Conservation (phyloP, 2,888 invertebrate genomes). For the Drosophila leonis region DNA sequence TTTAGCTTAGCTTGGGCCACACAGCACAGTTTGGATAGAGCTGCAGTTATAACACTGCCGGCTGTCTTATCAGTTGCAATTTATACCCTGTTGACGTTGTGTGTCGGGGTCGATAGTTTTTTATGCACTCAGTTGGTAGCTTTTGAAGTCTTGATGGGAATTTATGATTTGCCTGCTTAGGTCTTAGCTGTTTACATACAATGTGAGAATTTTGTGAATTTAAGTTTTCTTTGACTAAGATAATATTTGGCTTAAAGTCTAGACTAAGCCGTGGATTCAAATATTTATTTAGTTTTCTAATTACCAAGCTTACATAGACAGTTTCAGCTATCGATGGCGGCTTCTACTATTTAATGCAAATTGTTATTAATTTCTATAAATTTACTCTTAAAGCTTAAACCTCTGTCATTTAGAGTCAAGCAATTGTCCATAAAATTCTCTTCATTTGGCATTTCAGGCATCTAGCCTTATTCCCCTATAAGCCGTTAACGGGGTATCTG, state of each 20-base stretch:
- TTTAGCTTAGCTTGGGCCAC: neutral
- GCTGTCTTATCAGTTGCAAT: conserved; percentile 42
- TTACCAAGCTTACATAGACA: too few relatives aligned
- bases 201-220: too few relatives aligned
- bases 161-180: neutral
- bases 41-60: conserved; percentile 50
- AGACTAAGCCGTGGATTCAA: too few relatives aligned
- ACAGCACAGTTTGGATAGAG: conserved; percentile 38
- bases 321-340: too few relatives aligned
- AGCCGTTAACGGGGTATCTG: neutral
- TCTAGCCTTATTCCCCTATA: neutral
- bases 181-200: neutral
- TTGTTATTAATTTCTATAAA: too few relatives aligned
- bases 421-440: too few relatives aligned
- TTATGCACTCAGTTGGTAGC: neutral
- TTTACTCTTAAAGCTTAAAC: neutral
- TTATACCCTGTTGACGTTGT: neutral
- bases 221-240: too few relatives aligned
- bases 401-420: too few relatives aligned
- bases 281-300: too few relatives aligned
- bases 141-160: neutral
- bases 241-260: too few relatives aligned
- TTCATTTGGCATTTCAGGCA: too few relatives aligned
- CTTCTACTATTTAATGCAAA: too few relatives aligned
- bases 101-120: neutral